These are phyloP conservation scores for Eledona agricola DNA, from an alignment of 2,888 invertebrate genomes.

Conservation along the genomic window DNA sequence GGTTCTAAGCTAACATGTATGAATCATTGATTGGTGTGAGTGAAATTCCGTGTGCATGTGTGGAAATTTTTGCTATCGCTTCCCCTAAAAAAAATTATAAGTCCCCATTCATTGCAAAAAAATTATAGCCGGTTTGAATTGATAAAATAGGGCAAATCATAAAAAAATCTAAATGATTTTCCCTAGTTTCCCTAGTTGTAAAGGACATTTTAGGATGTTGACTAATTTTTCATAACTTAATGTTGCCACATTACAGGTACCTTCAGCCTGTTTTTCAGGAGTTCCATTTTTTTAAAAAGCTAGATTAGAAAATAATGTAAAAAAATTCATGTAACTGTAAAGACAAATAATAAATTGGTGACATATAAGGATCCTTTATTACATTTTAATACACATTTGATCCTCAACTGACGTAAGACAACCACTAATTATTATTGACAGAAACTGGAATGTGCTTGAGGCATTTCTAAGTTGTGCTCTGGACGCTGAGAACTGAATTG, in stretches of 20 bases:
- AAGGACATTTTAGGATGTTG: slow-evolving; percentile 28
- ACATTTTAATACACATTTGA: too few relatives aligned
- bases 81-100: slow-evolving; percentile 8
- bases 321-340: slow-evolving; percentile 39
- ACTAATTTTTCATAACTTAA: slow-evolving; percentile 38
- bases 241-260: slow-evolving; percentile 55
- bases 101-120: too few relatives aligned
- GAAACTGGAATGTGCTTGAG: too few relatives aligned
- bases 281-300: slow-evolving; percentile 46
- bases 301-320: slow-evolving; percentile 40
- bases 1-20: slow-evolving; percentile 24
- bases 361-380: slow-evolving; percentile 22
- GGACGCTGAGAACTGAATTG: too few relatives aligned
- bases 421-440: too few relatives aligned
- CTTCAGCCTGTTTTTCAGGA: slow-evolving; percentile 54
- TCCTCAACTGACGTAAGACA: too few relatives aligned
- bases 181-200: slow-evolving; percentile 13
- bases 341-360: slow-evolving; percentile 33
- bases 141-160: slow-evolving; percentile 14
- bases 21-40: slow-evolving; percentile 18
- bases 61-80: slow-evolving; percentile 12
- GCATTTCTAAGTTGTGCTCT: too few relatives aligned
- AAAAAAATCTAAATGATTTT: slow-evolving; percentile 14
- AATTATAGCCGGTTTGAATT: slow-evolving; percentile 1
- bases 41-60: slow-evolving; percentile 17